These are phyloP conservation scores for Cataglyphis cursor DNA, from an alignment of 2,888 invertebrate species.

Conservation along the genomic window DNA sequence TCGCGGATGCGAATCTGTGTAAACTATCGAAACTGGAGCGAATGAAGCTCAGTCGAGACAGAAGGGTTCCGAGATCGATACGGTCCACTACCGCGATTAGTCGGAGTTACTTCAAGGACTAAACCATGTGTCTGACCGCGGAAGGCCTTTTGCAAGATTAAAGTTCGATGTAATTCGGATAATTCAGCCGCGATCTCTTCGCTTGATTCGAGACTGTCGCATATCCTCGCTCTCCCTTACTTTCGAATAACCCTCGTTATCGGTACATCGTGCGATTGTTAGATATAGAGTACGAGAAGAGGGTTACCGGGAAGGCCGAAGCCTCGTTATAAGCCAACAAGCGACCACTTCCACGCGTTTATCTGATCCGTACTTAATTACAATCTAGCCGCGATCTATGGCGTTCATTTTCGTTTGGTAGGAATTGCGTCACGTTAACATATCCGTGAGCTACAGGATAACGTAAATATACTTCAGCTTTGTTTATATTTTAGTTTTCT, in stretches of 20 bases:
- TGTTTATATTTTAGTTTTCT: neutral
- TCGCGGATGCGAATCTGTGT: neutral
- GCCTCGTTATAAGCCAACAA: slow-evolving; percentile 56
- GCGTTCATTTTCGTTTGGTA: slow-evolving; percentile 24
- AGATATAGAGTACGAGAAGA: neutral
- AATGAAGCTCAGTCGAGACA: slow-evolving; percentile 28
- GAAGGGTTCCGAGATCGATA: slow-evolving; percentile 56
- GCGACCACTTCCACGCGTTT: slow-evolving; percentile 39
- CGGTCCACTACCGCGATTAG: slow-evolving; percentile 58
- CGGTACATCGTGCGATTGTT: slow-evolving; percentile 8
- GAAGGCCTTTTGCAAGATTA: slow-evolving; percentile 55
- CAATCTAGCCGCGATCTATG: slow-evolving; percentile 41
- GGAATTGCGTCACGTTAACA: slow-evolving; percentile 31
- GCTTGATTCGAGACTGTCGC: slow-evolving; percentile 34
- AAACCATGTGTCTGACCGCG: slow-evolving; percentile 40
- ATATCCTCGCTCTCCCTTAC: neutral
- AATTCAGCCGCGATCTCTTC: slow-evolving; percentile 53
- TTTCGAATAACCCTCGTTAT: neutral
- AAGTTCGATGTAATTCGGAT: slow-evolving; percentile 56
- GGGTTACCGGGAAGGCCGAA: slow-evolving; percentile 57
- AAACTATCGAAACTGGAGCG: slow-evolving; percentile 44
- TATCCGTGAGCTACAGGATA: slow-evolving; percentile 38
- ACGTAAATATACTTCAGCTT: neutral
- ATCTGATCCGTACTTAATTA: slow-evolving; percentile 70
- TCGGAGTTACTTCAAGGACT: slow-evolving; percentile 40